These are phyloP conservation scores for Calypte anna DNA, from an alignment of 2,113 vertebrate genomes.

Conservation along the genomic window DNA sequence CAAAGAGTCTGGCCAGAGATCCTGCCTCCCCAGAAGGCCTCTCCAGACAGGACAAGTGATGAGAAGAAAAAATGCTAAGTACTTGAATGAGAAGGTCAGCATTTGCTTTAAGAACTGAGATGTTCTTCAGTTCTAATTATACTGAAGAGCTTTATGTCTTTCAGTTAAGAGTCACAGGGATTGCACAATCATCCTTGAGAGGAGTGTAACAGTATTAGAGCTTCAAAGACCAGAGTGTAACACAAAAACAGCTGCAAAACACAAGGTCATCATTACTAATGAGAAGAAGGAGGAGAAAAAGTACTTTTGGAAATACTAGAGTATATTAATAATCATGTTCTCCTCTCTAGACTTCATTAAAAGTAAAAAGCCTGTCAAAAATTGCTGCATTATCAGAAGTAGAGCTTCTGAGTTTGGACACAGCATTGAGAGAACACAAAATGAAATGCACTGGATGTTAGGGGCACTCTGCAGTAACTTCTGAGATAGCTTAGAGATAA, in stretches of 20 bases:
- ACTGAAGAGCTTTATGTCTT: neutral
- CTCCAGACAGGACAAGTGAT: neutral
- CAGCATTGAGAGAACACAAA: neutral
- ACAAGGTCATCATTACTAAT: neutral
- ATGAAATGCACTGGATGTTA: neutral
- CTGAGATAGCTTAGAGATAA: neutral
- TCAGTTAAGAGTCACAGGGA: neutral
- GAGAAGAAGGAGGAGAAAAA: neutral
- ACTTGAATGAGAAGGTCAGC: neutral
- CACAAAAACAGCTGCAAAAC: neutral
- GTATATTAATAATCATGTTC: neutral
- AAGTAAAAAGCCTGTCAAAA: neutral
- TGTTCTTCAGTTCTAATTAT: neutral
- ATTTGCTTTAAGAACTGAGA: neutral
- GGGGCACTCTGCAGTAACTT: neutral
- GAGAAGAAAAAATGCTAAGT: neutral
- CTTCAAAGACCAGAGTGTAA: neutral
- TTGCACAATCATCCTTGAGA: neutral
- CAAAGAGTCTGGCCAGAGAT: neutral
- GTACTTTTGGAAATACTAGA: neutral
- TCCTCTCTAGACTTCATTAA: neutral
- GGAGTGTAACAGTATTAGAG: neutral
- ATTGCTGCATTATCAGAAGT: neutral
- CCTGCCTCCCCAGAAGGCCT: neutral
- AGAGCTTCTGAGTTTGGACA: neutral